Evolutionary conservation across 2,888 invertebrate genomes (phyloP).

Genomic region (Ochropleura plecta): DNA sequence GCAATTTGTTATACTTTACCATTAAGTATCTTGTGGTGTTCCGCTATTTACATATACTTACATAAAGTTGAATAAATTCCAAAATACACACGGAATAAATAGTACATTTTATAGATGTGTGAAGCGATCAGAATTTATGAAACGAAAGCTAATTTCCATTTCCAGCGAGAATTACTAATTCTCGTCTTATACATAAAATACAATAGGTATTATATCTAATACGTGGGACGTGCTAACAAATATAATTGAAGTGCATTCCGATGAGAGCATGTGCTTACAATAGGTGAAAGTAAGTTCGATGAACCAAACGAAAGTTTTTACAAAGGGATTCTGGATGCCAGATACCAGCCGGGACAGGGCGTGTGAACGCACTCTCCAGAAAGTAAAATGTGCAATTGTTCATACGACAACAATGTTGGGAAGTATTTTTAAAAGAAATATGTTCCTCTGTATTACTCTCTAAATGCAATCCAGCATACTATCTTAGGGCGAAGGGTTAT

Average conservation of each 20-base stretch:
- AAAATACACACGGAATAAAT: conserved; percentile 4
- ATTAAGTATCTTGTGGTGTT: conserved; percentile 15
- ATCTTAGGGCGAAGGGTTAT: background rate
- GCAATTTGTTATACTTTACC: conserved; percentile 34
- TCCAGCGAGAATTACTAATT: conserved; percentile 51
- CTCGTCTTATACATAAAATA: conserved; percentile 54
- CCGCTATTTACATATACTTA: conserved; percentile 22
- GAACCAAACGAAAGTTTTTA: conserved; percentile 88
- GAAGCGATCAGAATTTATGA: conserved; percentile 28
- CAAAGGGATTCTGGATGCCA: conserved; percentile 79
- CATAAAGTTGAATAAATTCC: conserved; percentile 18
- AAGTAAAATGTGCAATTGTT: conserved; percentile 79
- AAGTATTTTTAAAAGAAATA: conserved; percentile 6
- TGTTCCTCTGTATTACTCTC: background rate
- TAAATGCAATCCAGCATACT: background rate
- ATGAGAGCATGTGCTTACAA: conserved; percentile 84
- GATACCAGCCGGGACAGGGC: conserved; percentile 64
- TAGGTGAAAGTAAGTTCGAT: conserved; percentile 90
- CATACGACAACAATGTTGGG: conserved; percentile 18
- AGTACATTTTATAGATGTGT: conserved; percentile 17
- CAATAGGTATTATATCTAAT: conserved; percentile 74
- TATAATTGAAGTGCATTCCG: conserved; percentile 87
- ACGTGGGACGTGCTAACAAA: conserved; percentile 82
- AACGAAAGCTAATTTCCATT: conserved; percentile 63
- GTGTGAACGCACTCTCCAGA: conserved; percentile 73